Evolutionary conservation across 1,140 invertebrate species (phyloP).

Genomic region (Trinorchestia longiramus): DNA sequence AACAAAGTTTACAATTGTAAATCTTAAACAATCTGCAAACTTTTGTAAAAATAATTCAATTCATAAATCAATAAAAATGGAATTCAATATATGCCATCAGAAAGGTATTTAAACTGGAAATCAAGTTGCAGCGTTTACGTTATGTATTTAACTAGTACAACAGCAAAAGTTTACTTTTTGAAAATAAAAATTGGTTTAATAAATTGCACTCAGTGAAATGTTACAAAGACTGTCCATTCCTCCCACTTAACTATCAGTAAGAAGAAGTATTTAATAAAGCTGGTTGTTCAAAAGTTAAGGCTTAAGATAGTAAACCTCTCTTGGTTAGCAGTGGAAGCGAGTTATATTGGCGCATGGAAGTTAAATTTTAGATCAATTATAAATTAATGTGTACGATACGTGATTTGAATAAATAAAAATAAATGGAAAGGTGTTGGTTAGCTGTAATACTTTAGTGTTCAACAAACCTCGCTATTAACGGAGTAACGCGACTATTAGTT

Average conservation of each 20-base stretch:
- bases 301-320: not conserved
- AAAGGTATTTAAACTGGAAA: not conserved
- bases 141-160: not conserved
- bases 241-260: no score
- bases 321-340: not conserved
- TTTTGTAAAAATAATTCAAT: no score
- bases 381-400: not conserved
- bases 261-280: not conserved
- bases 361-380: not conserved
- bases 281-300: not conserved
- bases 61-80: not conserved
- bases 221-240: not conserved
- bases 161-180: not conserved
- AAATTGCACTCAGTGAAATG: not conserved
- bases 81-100: not conserved
- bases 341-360: not conserved
- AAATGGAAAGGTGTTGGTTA: not conserved
- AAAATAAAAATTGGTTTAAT: not conserved
- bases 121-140: not conserved
- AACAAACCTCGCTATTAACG: not conserved
- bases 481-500: not conserved
- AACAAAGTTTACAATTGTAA: not conserved
- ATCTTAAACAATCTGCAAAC: not conserved
- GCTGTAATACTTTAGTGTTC: not conserved
- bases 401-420: not conserved